Evolutionary conservation across 2,113 vertebrate species (phyloP), one percentile per base, ranked within the genome.

Genomic region (Murina feae): DNA sequence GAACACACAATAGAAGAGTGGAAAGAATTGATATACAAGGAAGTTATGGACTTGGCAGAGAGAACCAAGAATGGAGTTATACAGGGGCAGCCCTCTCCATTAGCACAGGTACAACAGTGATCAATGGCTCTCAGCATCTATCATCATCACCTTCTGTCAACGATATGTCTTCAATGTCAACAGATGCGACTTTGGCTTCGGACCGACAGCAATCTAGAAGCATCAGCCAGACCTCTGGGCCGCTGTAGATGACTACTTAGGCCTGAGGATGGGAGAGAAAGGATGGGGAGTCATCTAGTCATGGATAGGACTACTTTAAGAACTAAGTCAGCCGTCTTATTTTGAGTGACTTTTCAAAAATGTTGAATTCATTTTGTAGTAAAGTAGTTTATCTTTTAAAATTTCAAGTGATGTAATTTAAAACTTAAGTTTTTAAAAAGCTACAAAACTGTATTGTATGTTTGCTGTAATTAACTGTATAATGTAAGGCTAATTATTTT

Each of bases 71-170:
- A 55, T 55, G 8, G 20, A 55, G 53, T 55, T 55, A 23, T 55
- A 55, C 21, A 23, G 53, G 8, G 53, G 53, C 7, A 55, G 53
- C 8, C 53, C 20, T 55, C 53, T 55, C 20, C 53, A 55, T 55
- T 99, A 99, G 99, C 99, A 99, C 99, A 99, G 99, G 99, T 99
- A 99, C 99, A 99, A 99, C 99, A 99, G 97, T 99, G 98, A 99
- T 98, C 89, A 99, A 97, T 97, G 98, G 99, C 98, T 99, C 99
- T 98, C 99, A 99, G 96, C 99, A 99, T 96, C 99, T 99, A 47
- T 99, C 99, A 25, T 99, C 99, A 83, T 99, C 99, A 0, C 99
- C 99, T 71, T 99, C 99, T 66, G 99, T 98, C 98, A 99, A 99
- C 12, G 99, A 99, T 76, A 98, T 99, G 96, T 99, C 99, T 94